Percentiles rank a stretch among this genome's conserved stretches.
Conservation (phyloP, 2,797 vertebrate species). For the Micromesistius poutassou region DNA sequence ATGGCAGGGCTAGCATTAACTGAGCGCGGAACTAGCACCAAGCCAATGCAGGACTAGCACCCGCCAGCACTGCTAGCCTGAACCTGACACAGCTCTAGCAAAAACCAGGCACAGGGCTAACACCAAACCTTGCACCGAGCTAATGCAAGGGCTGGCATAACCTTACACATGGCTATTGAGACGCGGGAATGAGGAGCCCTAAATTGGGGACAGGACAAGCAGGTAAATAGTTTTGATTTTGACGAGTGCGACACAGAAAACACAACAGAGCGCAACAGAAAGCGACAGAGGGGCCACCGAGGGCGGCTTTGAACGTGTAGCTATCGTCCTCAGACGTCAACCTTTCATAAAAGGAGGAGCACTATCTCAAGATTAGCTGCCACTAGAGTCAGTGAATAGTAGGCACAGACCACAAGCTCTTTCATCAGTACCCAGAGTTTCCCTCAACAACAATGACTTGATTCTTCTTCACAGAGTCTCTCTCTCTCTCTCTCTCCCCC, state of each 20-base stretch:
- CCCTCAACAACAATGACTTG: slow-evolving; percentile 49
- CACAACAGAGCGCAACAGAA: slow-evolving; percentile 6
- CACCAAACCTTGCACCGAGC: background rate
- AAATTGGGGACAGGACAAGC: slow-evolving; percentile 30
- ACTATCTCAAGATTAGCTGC: background rate
- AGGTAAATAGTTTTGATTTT: slow-evolving; percentile 11
- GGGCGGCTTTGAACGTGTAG: background rate
- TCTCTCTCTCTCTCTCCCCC: background rate
- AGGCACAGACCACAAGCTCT: slow-evolving; percentile 5
- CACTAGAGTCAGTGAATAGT: slow-evolving; percentile 13
- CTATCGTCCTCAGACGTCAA: background rate
- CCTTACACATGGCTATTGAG: background rate
- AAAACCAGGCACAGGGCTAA: background rate
- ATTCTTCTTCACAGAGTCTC: slow-evolving; percentile 59
- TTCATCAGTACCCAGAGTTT: slow-evolving; percentile 12
- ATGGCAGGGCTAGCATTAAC: no score
- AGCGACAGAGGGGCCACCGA: slow-evolving; percentile 9
- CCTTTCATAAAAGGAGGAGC: background rate
- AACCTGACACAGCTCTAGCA: background rate
- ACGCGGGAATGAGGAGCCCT: slow-evolving; percentile 27
- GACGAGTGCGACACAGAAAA: slow-evolving; percentile 7
- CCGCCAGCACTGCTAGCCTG: background rate
- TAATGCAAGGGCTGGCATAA: background rate
- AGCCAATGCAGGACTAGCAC: background rate
- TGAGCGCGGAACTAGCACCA: background rate